A percentile compares a stretch with the other conserved stretches of the same genome.
Conservation (phyloP, 2,888 invertebrate species). For the Gortyna flavago region DNA sequence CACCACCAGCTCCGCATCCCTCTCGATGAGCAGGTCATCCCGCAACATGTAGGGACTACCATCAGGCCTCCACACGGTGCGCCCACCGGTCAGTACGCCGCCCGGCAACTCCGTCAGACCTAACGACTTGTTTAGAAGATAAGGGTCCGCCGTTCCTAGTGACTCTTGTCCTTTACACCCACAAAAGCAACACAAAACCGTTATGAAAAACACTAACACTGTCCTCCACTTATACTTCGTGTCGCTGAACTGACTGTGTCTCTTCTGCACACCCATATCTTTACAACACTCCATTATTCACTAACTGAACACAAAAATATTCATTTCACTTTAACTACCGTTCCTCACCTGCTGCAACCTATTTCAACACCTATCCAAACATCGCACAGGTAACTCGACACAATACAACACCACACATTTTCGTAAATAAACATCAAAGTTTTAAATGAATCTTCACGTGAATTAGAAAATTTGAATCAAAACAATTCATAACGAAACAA, state of each 20-base stretch:
- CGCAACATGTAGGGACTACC: slow-evolving; percentile 94
- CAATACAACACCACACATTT: slow-evolving; percentile 67
- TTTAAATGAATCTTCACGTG: slow-evolving; percentile 57
- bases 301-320: slow-evolving; percentile 81
- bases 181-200: slow-evolving; percentile 73
- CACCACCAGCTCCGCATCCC: slow-evolving; percentile 94
- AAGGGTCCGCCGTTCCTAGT: slow-evolving; percentile 81
- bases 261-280: slow-evolving; percentile 87
- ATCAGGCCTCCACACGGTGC: slow-evolving; percentile 88
- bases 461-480: slow-evolving; percentile 67
- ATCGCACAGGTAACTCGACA: slow-evolving; percentile 74
- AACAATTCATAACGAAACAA: slow-evolving; percentile 84
- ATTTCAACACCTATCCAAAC: slow-evolving; percentile 78
- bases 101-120: slow-evolving; percentile 91
- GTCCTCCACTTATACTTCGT: slow-evolving; percentile 90
- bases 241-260: slow-evolving; percentile 89
- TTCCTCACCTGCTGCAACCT: slow-evolving; percentile 76
- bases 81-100: slow-evolving; percentile 91
- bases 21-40: slow-evolving; percentile 94
- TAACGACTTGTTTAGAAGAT: slow-evolving; percentile 83
- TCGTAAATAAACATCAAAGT: slow-evolving; percentile 61
- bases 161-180: slow-evolving; percentile 82
- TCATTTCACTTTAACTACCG: slow-evolving; percentile 84
- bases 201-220: slow-evolving; percentile 74
- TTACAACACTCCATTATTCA: slow-evolving; percentile 83